Conservation (phyloP, 2,888 invertebrate genomes). For the Nebria brevicollis region DNA sequence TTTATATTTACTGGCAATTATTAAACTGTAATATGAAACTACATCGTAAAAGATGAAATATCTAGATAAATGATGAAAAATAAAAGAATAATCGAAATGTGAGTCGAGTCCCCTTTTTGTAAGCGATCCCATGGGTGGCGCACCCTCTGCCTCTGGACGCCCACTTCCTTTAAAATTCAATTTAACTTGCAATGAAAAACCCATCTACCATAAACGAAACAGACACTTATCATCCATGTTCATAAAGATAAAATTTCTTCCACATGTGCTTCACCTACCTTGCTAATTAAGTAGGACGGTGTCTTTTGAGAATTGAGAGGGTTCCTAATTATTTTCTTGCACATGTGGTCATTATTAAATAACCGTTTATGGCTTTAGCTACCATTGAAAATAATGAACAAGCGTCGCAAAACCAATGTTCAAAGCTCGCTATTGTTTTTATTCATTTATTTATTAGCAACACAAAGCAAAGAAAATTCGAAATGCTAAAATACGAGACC, state of each 20-base stretch:
- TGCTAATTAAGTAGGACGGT: slow-evolving; percentile 39
- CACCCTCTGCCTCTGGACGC: slow-evolving; percentile 14
- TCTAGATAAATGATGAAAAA: slow-evolving; percentile 4
- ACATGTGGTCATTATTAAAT: slow-evolving; percentile 35
- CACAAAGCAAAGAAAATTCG: too few species aligned
- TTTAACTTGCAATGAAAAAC: slow-evolving; percentile 14
- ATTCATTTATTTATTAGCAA: too few species aligned
- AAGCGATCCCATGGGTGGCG: slow-evolving; percentile 19
- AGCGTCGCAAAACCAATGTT: too few species aligned
- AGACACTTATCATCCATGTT: not conserved
- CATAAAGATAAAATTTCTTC: slow-evolving; percentile 10
- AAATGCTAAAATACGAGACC: too few species aligned
- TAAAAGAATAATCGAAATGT: slow-evolving; percentile 13
- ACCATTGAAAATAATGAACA: not conserved
- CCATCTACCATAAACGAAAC: not conserved
- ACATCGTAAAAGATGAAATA: not conserved
- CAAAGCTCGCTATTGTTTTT: too few species aligned
- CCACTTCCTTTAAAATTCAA: slow-evolving; percentile 39
- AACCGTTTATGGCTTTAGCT: not conserved
- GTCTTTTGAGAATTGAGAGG: slow-evolving; percentile 39
- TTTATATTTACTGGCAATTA: not conserved
- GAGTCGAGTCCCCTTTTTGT: slow-evolving; percentile 16
- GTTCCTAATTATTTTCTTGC: slow-evolving; percentile 38
- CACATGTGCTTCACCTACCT: slow-evolving; percentile 21
- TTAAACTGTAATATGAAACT: not conserved